These are phyloP conservation scores for Xanthostigma xanthostigma DNA, from an alignment of 2,888 invertebrate genomes.

Conservation along the genomic window DNA sequence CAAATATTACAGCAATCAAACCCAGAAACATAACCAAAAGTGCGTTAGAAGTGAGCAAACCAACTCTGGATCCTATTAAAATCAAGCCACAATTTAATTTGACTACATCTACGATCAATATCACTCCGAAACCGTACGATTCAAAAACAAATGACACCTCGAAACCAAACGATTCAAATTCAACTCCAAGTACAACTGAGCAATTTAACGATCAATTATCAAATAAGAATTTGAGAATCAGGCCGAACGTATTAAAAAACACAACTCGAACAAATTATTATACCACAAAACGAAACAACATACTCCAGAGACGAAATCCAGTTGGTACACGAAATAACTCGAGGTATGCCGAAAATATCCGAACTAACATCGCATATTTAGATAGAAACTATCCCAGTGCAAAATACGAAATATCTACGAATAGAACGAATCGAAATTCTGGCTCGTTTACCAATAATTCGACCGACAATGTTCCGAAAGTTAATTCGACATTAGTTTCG, in stretches of 20 bases:
- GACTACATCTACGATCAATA: too few species aligned
- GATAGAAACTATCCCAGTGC: neutral
- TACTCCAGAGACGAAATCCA: conserved; percentile 19
- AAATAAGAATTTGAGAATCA: too few species aligned
- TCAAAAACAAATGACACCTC: too few species aligned
- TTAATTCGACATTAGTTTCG: neutral
- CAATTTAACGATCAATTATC: too few species aligned
- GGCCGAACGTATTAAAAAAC: neutral
- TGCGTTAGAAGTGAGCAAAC: neutral
- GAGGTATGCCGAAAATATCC: too few species aligned
- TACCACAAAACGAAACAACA: conserved; percentile 1
- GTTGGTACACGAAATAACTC: conserved; percentile 30
- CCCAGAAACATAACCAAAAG: conserved; percentile 6
- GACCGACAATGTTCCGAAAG: neutral
- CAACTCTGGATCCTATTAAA: too few species aligned
- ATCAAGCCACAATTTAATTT: too few species aligned
- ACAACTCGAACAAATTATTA: conserved; percentile 1
- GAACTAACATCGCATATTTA: too few species aligned
- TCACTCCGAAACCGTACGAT: too few species aligned
- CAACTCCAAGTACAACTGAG: too few species aligned
- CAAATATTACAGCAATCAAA: neutral
- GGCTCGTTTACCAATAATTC: neutral
- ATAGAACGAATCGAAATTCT: neutral
- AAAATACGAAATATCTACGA: neutral
- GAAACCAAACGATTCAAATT: too few species aligned